Evolutionary conservation across 2,797 vertebrate species (phyloP).

Genomic region (Microctenopoma lineatum): DNA sequence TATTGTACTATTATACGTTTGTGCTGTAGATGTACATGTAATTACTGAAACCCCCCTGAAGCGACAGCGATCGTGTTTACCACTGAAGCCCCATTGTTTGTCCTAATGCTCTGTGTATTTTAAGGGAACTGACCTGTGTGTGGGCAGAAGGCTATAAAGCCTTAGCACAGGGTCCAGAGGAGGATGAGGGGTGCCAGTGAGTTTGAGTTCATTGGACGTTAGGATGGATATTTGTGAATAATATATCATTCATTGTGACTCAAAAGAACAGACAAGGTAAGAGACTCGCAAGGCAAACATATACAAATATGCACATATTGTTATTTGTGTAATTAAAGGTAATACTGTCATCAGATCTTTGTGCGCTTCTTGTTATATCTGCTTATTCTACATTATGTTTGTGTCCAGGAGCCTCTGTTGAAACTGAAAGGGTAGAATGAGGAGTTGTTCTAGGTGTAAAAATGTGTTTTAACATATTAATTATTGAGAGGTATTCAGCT

Average conservation of each 20-base stretch:
- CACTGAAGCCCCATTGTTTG: constrained; percentile 49
- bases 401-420: neutral
- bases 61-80: constrained; percentile 33
- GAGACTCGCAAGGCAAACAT: neutral
- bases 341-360: no score
- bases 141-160: constrained; percentile 49
- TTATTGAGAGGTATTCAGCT: no score
- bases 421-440: neutral
- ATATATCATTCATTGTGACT: neutral
- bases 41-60: constrained; percentile 38
- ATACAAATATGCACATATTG: neutral
- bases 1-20: constrained; percentile 37
- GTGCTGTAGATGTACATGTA: constrained; percentile 30
- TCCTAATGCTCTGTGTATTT: constrained; percentile 32
- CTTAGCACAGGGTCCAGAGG: constrained; percentile 24
- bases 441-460: neutral
- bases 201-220: neutral
- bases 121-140: constrained; percentile 18
- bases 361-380: neutral
- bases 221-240: constrained; percentile 16
- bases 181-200: constrained; percentile 21
- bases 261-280: constrained; percentile 57
- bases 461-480: neutral
- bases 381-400: neutral
- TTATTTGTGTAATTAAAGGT: no score